These are phyloP conservation scores for Hemibagrus wyckioides DNA, from an alignment of 2,113 vertebrate genomes.

Conservation along the genomic window DNA sequence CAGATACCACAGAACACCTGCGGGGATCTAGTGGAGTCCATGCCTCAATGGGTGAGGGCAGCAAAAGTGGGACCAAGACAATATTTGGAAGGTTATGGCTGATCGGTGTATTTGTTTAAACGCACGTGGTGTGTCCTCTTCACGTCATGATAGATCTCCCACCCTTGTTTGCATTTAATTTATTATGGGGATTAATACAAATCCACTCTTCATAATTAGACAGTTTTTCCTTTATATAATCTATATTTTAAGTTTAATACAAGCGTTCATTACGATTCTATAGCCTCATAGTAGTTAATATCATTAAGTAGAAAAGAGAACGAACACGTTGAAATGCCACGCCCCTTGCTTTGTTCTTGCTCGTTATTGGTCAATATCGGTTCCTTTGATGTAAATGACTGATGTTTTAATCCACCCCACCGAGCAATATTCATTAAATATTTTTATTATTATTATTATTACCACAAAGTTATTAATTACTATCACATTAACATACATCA, in stretches of 20 bases:
- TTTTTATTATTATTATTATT: neutral
- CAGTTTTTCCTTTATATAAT: neutral
- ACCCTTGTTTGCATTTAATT: neutral
- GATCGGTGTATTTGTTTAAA: too few species aligned
- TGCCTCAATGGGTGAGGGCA: too few species aligned
- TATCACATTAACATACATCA: neutral
- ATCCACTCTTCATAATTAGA: too few species aligned
- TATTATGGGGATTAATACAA: neutral
- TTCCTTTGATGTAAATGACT: constrained; percentile 2
- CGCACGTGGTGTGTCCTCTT: too few species aligned
- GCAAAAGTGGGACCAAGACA: too few species aligned
- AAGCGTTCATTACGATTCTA: neutral
- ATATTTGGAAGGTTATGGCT: too few species aligned
- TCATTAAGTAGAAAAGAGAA: neutral
- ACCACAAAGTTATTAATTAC: neutral
- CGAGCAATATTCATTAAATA: neutral
- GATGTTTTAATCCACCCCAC: neutral
- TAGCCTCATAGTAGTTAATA: neutral
- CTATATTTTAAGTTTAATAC: neutral
- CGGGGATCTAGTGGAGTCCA: too few species aligned
- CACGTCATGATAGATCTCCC: neutral
- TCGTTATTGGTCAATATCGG: constrained; percentile 7
- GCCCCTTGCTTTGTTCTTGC: neutral
- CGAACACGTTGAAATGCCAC: neutral
- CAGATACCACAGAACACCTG: too few species aligned